Conservation (phyloP, 1,140 invertebrate species). For the Hestina assimilis region DNA sequence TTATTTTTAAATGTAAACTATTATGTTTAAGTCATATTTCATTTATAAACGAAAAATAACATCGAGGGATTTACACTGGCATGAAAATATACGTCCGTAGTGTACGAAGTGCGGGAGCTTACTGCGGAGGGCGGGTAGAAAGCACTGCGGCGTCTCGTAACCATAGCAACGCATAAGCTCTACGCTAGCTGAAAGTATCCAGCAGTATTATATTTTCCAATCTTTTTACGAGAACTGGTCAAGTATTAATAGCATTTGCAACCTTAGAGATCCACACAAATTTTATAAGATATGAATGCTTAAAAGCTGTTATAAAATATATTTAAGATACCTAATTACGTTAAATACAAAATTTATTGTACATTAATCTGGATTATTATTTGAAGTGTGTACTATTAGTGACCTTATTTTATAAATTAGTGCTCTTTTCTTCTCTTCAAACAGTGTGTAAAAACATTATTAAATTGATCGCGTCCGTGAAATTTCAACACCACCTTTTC, state of each 20-base stretch:
- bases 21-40: neutral
- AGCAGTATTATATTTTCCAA: constrained; percentile 18
- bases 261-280: neutral
- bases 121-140: constrained; percentile 67
- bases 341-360: too few relatives aligned
- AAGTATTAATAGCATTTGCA: neutral
- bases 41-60: constrained; percentile 20
- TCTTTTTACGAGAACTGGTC: neutral
- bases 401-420: too few relatives aligned
- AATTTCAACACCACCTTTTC: too few relatives aligned
- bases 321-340: too few relatives aligned
- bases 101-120: constrained; percentile 35
- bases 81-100: constrained; percentile 30
- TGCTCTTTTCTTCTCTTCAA: too few relatives aligned
- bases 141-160: constrained; percentile 68
- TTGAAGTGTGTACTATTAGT: too few relatives aligned
- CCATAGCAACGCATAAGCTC: constrained; percentile 54
- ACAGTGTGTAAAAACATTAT: too few relatives aligned
- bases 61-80: constrained; percentile 25
- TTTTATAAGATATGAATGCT: too few relatives aligned
- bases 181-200: constrained; percentile 30
- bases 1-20: neutral
- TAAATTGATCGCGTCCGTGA: too few relatives aligned
- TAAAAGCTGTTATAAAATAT: too few relatives aligned
- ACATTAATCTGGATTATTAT: too few relatives aligned